Conservation (phyloP, 2,797 vertebrate genomes). For the Lutjanus argentimaculatus region DNA sequence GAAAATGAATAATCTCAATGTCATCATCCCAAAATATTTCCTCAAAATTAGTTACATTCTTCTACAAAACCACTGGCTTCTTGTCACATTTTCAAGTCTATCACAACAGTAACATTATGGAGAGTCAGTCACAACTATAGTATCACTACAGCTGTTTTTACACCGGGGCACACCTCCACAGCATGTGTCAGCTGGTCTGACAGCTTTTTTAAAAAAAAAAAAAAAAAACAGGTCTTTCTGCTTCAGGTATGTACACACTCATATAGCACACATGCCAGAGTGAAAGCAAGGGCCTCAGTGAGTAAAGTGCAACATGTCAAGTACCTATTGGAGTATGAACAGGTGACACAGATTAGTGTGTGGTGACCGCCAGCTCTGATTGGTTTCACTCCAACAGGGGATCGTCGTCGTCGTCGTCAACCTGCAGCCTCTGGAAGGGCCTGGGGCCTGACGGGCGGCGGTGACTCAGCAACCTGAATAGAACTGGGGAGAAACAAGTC, state of each 20-base stretch:
- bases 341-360: neutral
- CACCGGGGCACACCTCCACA: constrained; percentile 2
- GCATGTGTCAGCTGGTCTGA: constrained; percentile 5
- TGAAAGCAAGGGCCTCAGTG: neutral
- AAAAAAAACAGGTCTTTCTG: neutral
- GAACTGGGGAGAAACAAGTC: constrained; percentile 53
- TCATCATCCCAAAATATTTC: neutral
- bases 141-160: constrained; percentile 18
- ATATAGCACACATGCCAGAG: neutral
- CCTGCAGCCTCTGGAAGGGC: constrained; percentile 88
- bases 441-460: constrained; percentile 48
- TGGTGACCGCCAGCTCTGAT: neutral
- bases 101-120: constrained; percentile 13
- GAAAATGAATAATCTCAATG: neutral
- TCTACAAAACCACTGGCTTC: neutral
- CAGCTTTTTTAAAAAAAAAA: neutral
- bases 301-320: constrained; percentile 52
- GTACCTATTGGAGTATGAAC: constrained; percentile 12
- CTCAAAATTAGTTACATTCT: neutral
- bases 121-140: neutral
- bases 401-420: constrained; percentile 87
- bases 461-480: constrained; percentile 83
- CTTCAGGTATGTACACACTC: neutral
- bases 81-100: constrained; percentile 24
- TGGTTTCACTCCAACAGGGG: constrained; percentile 86